Evolutionary conservation across 1,140 invertebrate species (phyloP).

Genomic region (Drosophila arizonae): DNA sequence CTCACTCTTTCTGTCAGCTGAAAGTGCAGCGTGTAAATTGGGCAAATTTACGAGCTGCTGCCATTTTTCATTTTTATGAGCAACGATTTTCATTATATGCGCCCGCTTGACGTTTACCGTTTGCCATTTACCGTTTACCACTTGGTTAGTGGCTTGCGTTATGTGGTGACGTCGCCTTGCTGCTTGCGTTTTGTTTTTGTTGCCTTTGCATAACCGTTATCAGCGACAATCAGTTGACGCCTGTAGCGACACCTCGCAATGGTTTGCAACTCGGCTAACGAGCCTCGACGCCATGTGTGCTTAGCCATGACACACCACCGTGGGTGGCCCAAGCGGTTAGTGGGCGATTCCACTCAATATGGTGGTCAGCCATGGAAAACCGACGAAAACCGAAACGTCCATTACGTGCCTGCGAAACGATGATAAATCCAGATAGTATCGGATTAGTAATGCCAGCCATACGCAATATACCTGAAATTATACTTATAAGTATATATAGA

Average conservation of each 20-base stretch:
- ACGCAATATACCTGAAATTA: neutral
- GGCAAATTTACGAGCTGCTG: slow-evolving; percentile 45
- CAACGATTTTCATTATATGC: slow-evolving; percentile 29
- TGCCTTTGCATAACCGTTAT: neutral
- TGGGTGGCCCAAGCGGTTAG: slow-evolving; percentile 4
- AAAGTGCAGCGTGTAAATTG: slow-evolving; percentile 49
- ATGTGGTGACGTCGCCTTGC: slow-evolving; percentile 6
- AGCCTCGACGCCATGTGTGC: neutral
- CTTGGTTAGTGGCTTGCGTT: neutral
- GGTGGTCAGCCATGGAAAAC: slow-evolving; percentile 8
- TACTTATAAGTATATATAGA: neutral
- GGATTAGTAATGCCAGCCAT: neutral
- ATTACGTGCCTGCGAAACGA: neutral
- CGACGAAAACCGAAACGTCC: neutral
- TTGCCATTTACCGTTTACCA: slow-evolving; percentile 16
- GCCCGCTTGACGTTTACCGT: slow-evolving; percentile 9
- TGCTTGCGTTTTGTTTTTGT: neutral
- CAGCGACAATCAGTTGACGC: slow-evolving; percentile 10
- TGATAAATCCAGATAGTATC: neutral
- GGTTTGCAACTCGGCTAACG: neutral
- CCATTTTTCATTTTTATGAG: slow-evolving; percentile 63
- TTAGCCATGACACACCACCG: slow-evolving; percentile 4
- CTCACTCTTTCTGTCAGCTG: neutral
- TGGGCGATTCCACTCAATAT: neutral
- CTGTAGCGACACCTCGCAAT: slow-evolving; percentile 5